phyloP scores from a whole-genome alignment of 2,797 vertebrate genomes.

The Lagocephalus sceleratus region DNA sequence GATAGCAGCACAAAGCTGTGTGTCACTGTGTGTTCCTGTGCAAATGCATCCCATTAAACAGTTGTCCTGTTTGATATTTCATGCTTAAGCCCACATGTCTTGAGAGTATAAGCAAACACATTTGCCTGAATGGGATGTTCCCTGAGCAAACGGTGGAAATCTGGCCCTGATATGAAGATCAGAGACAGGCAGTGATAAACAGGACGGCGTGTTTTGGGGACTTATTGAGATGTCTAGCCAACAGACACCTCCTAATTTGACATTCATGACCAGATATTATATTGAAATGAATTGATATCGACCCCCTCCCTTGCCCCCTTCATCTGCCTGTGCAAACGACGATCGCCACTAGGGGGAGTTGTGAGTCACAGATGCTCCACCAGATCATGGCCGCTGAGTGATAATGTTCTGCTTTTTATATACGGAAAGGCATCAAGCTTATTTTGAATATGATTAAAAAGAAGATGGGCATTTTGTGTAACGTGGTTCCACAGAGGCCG shows the following conservation, averaged over 20 bases:
- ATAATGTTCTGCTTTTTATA: too few relatives aligned
- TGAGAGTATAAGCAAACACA: conserved; percentile 69
- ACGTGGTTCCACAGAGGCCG: conserved; percentile 16
- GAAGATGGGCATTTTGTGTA: background rate
- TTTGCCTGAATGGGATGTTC: conserved; percentile 66
- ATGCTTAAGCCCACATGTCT: conserved; percentile 67
- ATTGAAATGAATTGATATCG: background rate
- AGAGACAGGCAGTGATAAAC: conserved; percentile 52
- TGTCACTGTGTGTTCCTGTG: conserved; percentile 3
- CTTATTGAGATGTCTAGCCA: conserved; percentile 42
- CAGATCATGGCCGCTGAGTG: too few relatives aligned
- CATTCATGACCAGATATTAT: background rate
- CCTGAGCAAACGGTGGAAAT: conserved; percentile 57
- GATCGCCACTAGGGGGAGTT: conserved; percentile 58
- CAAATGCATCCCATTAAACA: conserved; percentile 53
- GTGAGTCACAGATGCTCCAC: conserved; percentile 38
- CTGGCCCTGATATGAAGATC: conserved; percentile 56
- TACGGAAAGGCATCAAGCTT: too few relatives aligned
- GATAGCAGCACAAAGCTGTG: background rate
- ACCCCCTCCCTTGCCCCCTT: background rate
- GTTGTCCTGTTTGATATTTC: conserved; percentile 72
- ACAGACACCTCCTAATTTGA: conserved; percentile 14
- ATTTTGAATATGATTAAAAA: too few relatives aligned
- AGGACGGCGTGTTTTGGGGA: conserved; percentile 33
- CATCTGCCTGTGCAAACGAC: conserved; percentile 16